Conservation (phyloP, 2,797 vertebrate genomes). For the Sebastes iracundus region DNA sequence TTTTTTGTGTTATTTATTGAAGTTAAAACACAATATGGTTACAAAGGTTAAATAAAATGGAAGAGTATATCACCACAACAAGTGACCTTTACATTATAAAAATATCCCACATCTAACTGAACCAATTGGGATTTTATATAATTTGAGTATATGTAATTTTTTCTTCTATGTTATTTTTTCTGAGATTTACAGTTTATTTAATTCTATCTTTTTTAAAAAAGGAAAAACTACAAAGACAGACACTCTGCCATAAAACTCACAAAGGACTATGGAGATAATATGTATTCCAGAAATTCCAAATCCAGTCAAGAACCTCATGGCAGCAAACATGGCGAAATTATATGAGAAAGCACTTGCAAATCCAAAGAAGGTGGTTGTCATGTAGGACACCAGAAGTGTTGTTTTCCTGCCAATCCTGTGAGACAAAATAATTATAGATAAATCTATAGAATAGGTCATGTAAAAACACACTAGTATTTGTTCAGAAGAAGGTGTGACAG, state of each 20-base stretch:
- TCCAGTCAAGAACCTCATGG: slow-evolving; percentile 78
- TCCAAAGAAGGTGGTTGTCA: slow-evolving; percentile 57
- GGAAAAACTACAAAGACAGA: background rate
- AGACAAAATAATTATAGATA: background rate
- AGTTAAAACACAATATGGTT: background rate
- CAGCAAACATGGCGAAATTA: slow-evolving; percentile 68
- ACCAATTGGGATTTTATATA: no score
- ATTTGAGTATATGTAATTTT: no score
- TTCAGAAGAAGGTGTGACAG: background rate
- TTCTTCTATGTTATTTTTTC: background rate
- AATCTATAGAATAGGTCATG: background rate
- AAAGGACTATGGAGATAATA: slow-evolving; percentile 67
- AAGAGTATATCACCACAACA: background rate
- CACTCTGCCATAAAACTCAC: slow-evolving; percentile 54
- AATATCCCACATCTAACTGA: background rate
- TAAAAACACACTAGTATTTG: background rate
- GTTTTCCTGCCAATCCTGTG: slow-evolving; percentile 75
- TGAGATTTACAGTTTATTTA: background rate
- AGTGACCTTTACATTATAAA: background rate
- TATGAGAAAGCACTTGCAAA: slow-evolving; percentile 69
- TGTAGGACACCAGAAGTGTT: slow-evolving; percentile 69
- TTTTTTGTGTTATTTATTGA: background rate
- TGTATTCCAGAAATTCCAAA: slow-evolving; percentile 73
- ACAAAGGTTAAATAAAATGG: background rate
- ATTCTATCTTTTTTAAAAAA: background rate